Conservation (phyloP, 2,797 vertebrate genomes). For the Balearica regulorum region DNA sequence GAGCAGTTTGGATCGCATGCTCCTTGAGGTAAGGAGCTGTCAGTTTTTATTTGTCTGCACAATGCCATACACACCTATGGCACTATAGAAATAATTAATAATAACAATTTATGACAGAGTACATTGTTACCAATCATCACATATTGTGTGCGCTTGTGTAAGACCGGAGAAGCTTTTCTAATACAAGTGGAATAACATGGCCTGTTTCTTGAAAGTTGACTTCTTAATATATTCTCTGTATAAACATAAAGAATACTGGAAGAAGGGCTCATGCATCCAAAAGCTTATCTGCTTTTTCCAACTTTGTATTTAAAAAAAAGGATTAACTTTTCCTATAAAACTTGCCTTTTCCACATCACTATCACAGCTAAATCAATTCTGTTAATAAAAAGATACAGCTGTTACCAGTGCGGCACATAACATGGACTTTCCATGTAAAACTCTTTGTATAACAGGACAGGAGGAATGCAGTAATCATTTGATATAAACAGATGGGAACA, state of each 20-base stretch:
- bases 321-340: neutral
- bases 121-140: neutral
- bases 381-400: neutral
- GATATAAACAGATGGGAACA: neutral
- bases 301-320: neutral
- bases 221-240: neutral
- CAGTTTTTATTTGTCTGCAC: neutral
- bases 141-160: neutral
- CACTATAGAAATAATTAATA: constrained; percentile 15
- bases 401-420: neutral
- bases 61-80: neutral
- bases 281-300: neutral
- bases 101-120: constrained; percentile 22
- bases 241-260: neutral
- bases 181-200: neutral
- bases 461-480: neutral
- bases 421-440: neutral
- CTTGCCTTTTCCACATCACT: neutral
- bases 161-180: neutral
- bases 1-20: neutral
- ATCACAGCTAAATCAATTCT: neutral
- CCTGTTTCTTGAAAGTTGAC: neutral
- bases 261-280: neutral
- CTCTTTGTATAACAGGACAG: neutral
- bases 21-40: neutral